Evolutionary conservation across 2,797 vertebrate genomes (phyloP).

Genomic region (Champsocephalus esox): DNA sequence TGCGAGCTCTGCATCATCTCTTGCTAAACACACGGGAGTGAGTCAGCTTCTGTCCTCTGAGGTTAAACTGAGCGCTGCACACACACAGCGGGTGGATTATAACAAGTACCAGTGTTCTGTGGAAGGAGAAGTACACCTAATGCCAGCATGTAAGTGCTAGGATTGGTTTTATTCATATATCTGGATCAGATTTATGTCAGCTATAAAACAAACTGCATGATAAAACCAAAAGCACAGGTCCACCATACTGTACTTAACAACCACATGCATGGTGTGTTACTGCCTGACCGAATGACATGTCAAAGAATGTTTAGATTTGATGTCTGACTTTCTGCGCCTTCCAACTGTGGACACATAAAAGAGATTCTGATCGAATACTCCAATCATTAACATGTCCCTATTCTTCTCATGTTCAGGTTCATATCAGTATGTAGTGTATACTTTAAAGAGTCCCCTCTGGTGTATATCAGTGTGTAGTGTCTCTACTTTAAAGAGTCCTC

Average conservation of each 20-base stretch:
- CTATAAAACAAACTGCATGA: constrained; percentile 1
- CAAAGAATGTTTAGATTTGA: background rate
- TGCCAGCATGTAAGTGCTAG: background rate
- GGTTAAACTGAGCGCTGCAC: constrained; percentile 4
- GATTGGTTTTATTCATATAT: background rate
- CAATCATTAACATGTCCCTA: background rate
- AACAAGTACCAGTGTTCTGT: background rate
- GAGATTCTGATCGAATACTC: background rate
- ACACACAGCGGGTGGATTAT: background rate
- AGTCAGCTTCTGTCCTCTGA: constrained; percentile 17
- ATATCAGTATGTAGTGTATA: no score
- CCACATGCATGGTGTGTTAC: background rate
- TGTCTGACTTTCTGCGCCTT: no score
- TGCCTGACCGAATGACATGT: background rate
- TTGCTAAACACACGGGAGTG: constrained; percentile 18
- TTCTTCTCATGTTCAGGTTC: no score
- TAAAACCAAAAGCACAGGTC: constrained; percentile 5
- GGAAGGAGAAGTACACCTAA: background rate
- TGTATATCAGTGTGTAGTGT: no score
- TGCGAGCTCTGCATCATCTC: constrained; percentile 30
- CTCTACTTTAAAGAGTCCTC: no score
- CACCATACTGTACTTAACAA: background rate
- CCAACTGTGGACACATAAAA: background rate
- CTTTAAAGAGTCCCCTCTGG: no score
- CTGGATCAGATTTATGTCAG: background rate